Percentiles rank a stretch among this genome's conserved stretches.
These are phyloP conservation scores for Tupaia chinensis DNA, from an alignment of 2,113 vertebrate genomes.

Conservation along the genomic window DNA sequence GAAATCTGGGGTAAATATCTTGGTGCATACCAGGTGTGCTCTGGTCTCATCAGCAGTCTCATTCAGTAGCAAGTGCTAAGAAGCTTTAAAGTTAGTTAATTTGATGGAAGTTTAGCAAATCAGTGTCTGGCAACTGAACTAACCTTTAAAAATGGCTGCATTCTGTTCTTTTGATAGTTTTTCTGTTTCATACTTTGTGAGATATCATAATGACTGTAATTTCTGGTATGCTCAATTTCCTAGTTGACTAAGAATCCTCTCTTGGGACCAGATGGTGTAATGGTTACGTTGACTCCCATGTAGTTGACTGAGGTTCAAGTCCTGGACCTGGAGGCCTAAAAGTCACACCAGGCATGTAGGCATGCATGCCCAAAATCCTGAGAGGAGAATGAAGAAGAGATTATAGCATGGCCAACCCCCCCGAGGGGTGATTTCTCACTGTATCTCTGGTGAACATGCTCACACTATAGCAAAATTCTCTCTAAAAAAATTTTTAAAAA, in stretches of 20 bases:
- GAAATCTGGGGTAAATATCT: not conserved
- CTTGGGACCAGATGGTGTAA: too few relatives aligned
- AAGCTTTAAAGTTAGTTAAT: not conserved
- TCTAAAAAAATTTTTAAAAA: too few relatives aligned
- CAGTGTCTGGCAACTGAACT: not conserved
- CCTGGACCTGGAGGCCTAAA: too few relatives aligned
- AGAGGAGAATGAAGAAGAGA: too few relatives aligned
- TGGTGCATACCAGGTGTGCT: not conserved
- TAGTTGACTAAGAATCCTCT: conserved; percentile 1
- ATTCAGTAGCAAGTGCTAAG: not conserved
- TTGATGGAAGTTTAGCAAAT: conserved; percentile 35
- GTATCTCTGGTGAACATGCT: too few relatives aligned
- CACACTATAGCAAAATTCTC: too few relatives aligned
- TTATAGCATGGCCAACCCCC: too few relatives aligned
- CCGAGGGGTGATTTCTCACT: too few relatives aligned
- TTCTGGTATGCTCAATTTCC: not conserved
- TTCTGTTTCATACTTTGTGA: not conserved
- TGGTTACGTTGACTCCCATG: too few relatives aligned
- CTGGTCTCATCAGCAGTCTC: conserved; percentile 24
- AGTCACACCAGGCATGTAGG: too few relatives aligned
- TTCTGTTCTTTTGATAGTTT: not conserved
- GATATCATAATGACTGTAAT: not conserved
- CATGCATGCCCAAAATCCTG: too few relatives aligned
- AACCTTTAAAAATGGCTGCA: not conserved
- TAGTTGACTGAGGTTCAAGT: too few relatives aligned